Percentiles rank a stretch among this genome's conserved stretches.
Conservation (phyloP, 2,888 invertebrate species). For the Leptopilina drosophilae region DNA sequence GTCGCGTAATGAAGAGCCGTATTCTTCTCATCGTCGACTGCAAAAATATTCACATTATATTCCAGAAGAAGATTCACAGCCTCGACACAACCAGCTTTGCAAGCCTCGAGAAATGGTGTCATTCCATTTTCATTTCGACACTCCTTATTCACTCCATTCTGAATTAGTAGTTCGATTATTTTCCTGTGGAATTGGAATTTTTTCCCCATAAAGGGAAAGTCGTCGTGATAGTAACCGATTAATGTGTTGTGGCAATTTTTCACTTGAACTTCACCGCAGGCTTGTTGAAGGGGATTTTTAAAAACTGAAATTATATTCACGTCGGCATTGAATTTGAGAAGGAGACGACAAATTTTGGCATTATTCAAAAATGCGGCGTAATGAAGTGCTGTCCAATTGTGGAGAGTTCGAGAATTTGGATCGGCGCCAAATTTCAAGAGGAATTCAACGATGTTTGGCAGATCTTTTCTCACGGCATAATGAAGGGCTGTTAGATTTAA, state of each 20-base stretch:
- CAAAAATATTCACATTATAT: neutral
- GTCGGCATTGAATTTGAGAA: neutral
- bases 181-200: too few relatives aligned
- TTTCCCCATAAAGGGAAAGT: too few relatives aligned
- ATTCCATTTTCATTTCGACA: neutral
- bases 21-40: neutral
- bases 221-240: too few relatives aligned
- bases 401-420: neutral
- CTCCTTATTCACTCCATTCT: too few relatives aligned
- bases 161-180: too few relatives aligned
- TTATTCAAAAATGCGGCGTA: constrained; percentile 2
- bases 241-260: neutral
- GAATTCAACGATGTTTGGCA: neutral
- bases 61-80: neutral
- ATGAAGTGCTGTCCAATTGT: neutral
- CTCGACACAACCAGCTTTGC: neutral
- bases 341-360: neutral
- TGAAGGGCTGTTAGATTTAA: neutral
- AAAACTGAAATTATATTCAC: neutral
- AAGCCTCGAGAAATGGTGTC: neutral
- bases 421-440: neutral
- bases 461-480: neutral
- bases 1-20: neutral
- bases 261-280: neutral
- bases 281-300: neutral